Evolutionary conservation across 2,888 invertebrate species (phyloP).

Genomic region (Drosophila subquinaria): DNA sequence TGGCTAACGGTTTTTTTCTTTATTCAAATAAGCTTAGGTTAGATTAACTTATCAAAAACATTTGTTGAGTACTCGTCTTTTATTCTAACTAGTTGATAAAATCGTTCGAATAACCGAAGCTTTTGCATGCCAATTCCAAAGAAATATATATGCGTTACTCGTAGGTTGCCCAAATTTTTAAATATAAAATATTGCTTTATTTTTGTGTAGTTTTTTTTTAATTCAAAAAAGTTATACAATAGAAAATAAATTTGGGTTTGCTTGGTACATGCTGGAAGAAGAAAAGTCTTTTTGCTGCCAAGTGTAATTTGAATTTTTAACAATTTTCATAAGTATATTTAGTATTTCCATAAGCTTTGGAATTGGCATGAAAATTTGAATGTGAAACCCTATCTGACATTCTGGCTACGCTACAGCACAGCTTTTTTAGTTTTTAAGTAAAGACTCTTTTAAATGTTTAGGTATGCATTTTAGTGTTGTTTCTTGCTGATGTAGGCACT

Average conservation of each 20-base stretch:
- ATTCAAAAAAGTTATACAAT: too few species aligned
- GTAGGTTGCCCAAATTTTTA: too few species aligned
- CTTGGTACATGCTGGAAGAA: too few species aligned
- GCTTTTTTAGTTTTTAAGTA: conserved; percentile 36
- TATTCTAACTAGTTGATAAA: conserved; percentile 36
- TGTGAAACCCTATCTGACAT: conserved; percentile 48
- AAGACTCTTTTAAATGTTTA: conserved; percentile 19
- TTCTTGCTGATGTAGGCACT: conserved; percentile 67
- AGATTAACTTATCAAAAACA: conserved; percentile 18
- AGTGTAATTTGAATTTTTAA: too few species aligned
- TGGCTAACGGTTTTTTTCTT: neutral
- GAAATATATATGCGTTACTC: too few species aligned
- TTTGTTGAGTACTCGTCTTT: conserved; percentile 22
- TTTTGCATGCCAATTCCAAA: conserved; percentile 19
- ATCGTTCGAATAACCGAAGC: conserved; percentile 30
- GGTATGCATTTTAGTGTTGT: conserved; percentile 33
- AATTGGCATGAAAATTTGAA: conserved; percentile 33
- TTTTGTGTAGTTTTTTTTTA: too few species aligned
- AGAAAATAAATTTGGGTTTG: too few species aligned
- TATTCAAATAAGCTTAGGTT: conserved; percentile 1
- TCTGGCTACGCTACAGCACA: conserved; percentile 60
- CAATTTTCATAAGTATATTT: too few species aligned
- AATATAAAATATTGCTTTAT: too few species aligned
- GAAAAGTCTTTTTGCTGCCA: too few species aligned
- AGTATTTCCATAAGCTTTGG: neutral